Evolutionary conservation across 53 echinoderm and acorn worm species (phyloP).

Genomic region (Arbacia lixula): DNA sequence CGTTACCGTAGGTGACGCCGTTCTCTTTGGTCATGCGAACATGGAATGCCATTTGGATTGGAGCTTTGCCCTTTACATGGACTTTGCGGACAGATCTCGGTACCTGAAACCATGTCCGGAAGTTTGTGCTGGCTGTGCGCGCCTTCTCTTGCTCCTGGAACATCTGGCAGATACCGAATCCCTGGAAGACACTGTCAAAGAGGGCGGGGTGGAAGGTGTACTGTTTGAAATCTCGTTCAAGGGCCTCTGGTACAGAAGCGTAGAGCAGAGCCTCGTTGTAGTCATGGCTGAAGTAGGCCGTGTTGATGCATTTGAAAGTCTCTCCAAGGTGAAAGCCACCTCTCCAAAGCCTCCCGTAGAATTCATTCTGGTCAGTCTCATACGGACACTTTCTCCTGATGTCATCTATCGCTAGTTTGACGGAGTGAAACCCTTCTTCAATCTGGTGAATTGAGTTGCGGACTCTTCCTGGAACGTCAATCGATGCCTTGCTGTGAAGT

Average conservation of each 20-base stretch:
- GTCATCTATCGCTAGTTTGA: slow-evolving; percentile 86
- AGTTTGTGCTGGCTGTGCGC: slow-evolving; percentile 61
- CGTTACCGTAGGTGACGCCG: slow-evolving; percentile 75
- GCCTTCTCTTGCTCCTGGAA: slow-evolving; percentile 85
- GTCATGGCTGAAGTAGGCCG: slow-evolving; percentile 93
- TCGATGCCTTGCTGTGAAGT: slow-evolving; percentile 75
- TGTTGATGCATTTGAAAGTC: slow-evolving; percentile 82
- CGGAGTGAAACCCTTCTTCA: slow-evolving; percentile 75
- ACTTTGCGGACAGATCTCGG: slow-evolving; percentile 85
- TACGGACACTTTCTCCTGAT: slow-evolving; percentile 89
- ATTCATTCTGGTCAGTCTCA: slow-evolving; percentile 85
- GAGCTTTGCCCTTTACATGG: slow-evolving; percentile 81
- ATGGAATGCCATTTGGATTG: slow-evolving; percentile 80
- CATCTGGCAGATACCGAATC: slow-evolving; percentile 94
- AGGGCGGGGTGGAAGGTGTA: slow-evolving; percentile 93
- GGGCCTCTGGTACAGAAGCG: slow-evolving; percentile 79
- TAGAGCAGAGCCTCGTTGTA: slow-evolving; percentile 89
- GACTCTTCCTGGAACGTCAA: slow-evolving; percentile 75
- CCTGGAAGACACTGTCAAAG: slow-evolving; percentile 91
- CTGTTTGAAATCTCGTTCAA: slow-evolving; percentile 81
- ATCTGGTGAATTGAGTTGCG: slow-evolving; percentile 77
- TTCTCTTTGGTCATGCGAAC: slow-evolving; percentile 73
- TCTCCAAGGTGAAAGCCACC: slow-evolving; percentile 96
- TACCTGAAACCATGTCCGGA: slow-evolving; percentile 89
- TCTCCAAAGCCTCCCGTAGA: slow-evolving; percentile 83